phyloP scores from a whole-genome alignment of 64 coral and sea anemone species.

The Pachyseris speciosa region DNA sequence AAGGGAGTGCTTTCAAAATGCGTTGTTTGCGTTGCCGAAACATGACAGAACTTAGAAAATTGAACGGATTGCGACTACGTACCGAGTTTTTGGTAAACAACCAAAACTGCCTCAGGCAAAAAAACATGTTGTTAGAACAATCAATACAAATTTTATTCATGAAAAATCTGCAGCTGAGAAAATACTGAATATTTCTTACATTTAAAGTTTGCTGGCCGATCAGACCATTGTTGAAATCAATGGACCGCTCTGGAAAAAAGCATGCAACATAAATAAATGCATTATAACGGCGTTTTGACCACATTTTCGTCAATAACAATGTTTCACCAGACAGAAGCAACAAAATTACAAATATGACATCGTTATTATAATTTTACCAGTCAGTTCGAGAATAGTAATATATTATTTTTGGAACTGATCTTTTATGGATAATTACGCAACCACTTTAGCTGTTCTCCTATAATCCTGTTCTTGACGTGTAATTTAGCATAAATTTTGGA shows the following conservation, averaged over 20 bases:
- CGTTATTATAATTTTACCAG: neutral
- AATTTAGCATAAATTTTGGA: neutral
- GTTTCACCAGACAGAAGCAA: no score
- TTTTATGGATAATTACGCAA: neutral
- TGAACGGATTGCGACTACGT: no score
- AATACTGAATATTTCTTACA: neutral
- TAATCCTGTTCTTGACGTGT: neutral
- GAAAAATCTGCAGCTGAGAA: neutral
- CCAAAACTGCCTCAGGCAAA: neutral
- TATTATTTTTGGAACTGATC: neutral
- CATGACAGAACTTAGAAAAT: no score
- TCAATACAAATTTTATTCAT: constrained; percentile 18
- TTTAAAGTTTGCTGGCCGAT: neutral
- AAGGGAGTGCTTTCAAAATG: no score
- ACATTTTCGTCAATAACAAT: no score
- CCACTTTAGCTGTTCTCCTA: neutral
- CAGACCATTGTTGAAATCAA: neutral
- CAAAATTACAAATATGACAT: no score
- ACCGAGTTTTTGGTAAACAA: no score
- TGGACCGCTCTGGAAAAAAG: no score
- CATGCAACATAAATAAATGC: no score
- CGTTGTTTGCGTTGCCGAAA: no score
- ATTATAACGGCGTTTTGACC: no score
- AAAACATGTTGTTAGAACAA: no score
- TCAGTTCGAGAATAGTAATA: neutral